Conservation (phyloP, 2,888 invertebrate species). For the Graphium colonna region DNA sequence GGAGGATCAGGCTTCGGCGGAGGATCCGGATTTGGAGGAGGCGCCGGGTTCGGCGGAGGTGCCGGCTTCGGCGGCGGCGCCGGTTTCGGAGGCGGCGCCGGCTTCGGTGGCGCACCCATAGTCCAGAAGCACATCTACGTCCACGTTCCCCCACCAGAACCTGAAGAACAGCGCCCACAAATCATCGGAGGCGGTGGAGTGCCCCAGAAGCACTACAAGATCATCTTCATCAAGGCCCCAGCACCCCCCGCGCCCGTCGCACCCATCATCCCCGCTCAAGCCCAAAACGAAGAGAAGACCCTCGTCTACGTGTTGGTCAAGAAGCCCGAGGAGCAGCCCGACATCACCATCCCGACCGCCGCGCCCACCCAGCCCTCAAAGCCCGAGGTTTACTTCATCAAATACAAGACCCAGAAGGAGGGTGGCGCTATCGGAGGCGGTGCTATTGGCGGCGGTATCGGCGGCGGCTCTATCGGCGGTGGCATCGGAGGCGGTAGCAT, state of each 20-base stretch:
- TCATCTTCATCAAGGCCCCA: constrained; percentile 92
- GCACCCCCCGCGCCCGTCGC: constrained; percentile 87
- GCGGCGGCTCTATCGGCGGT: constrained; percentile 35
- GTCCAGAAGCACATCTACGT: constrained; percentile 91
- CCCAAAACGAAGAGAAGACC: constrained; percentile 89
- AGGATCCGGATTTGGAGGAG: constrained; percentile 38
- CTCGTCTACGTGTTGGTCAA: constrained; percentile 91
- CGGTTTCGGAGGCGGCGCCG: constrained; percentile 57
- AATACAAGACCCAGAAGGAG: constrained; percentile 87
- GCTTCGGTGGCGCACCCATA: constrained; percentile 76
- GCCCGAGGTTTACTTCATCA: constrained; percentile 92
- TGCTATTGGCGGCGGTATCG: constrained; percentile 35
- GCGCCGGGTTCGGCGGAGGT: constrained; percentile 41
- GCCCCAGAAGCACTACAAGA: constrained; percentile 90
- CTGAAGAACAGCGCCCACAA: constrained; percentile 84
- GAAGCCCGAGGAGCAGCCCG: constrained; percentile 90
- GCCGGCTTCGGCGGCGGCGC: constrained; percentile 50
- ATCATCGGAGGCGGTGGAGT: constrained; percentile 83
- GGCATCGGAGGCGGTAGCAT: constrained; percentile 38
- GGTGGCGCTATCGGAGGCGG: constrained; percentile 50
- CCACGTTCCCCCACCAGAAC: constrained; percentile 90
- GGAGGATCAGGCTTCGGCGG: constrained; percentile 42
- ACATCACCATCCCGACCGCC: constrained; percentile 86
- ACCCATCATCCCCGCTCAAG: constrained; percentile 86
- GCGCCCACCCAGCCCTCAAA: constrained; percentile 88